A percentile compares a stretch with the other conserved stretches of the same genome.
These are phyloP conservation scores for Steatornis caripensis DNA, from an alignment of 2,113 vertebrate genomes.

Conservation along the genomic window DNA sequence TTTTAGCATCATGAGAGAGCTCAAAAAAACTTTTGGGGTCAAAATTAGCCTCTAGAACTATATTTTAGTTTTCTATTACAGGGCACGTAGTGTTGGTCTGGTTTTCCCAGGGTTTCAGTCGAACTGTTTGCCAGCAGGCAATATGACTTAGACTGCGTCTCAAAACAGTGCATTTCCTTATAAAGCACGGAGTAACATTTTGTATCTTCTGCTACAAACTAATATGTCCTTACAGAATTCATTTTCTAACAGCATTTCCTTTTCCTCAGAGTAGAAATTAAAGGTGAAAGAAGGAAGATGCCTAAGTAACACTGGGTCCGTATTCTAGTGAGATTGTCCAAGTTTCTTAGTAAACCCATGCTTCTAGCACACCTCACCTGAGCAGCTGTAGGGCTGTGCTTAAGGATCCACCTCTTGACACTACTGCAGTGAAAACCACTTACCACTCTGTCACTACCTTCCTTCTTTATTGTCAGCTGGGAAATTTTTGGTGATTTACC, in stretches of 20 bases:
- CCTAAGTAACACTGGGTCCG: background rate
- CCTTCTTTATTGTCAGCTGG: background rate
- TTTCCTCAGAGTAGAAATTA: background rate
- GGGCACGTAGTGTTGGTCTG: background rate
- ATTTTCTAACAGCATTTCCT: background rate
- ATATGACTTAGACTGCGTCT: background rate
- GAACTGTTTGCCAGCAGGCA: background rate
- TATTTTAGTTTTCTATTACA: constrained; percentile 19
- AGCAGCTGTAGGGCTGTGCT: background rate
- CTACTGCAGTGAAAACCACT: background rate
- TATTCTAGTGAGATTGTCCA: background rate
- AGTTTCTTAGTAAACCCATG: background rate
- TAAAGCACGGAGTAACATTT: background rate
- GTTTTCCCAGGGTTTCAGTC: constrained; percentile 33
- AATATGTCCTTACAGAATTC: background rate
- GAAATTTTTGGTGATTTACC: background rate
- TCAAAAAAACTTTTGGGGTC: background rate
- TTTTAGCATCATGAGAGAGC: background rate
- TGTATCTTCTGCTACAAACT: background rate
- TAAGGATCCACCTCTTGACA: background rate
- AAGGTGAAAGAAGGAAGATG: background rate
- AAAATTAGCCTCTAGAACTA: background rate
- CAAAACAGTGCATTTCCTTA: background rate
- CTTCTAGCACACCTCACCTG: fast-evolving
- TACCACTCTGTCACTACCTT: background rate